Percentiles rank a stretch among this genome's conserved stretches.
Conservation (phyloP, 2,113 vertebrate genomes). For the Dryoscopus gambensis region DNA sequence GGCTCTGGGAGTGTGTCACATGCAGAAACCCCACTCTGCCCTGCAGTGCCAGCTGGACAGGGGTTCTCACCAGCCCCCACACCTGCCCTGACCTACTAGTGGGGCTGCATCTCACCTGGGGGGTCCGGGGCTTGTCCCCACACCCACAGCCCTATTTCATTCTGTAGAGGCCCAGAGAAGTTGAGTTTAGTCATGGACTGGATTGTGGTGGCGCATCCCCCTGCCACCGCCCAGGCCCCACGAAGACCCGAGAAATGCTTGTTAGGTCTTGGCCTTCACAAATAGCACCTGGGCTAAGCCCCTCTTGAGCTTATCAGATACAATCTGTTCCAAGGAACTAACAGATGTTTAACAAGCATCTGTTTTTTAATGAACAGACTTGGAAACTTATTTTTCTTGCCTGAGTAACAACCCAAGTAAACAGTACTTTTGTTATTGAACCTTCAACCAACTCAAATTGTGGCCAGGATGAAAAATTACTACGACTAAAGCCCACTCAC, state of each 20-base stretch:
- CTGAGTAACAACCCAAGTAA: neutral
- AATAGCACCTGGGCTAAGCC: neutral
- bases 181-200: neutral
- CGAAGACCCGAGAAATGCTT: neutral
- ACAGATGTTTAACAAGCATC: neutral
- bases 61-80: neutral
- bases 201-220: neutral
- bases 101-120: neutral
- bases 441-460: neutral
- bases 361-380: neutral
- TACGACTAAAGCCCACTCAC: neutral
- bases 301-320: neutral
- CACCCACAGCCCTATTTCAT: neutral
- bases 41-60: neutral
- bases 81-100: neutral
- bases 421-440: neutral
- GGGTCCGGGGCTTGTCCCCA: neutral
- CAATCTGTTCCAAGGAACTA: neutral
- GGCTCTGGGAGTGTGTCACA: neutral
- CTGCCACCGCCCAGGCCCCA: accelerated
- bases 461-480: neutral
- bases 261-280: neutral
- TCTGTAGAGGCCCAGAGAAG: neutral
- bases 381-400: neutral
- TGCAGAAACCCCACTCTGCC: neutral